Percentiles rank a stretch among this genome's conserved stretches.
Conservation (phyloP, 1,140 invertebrate genomes). For the Grapholita molesta region DNA sequence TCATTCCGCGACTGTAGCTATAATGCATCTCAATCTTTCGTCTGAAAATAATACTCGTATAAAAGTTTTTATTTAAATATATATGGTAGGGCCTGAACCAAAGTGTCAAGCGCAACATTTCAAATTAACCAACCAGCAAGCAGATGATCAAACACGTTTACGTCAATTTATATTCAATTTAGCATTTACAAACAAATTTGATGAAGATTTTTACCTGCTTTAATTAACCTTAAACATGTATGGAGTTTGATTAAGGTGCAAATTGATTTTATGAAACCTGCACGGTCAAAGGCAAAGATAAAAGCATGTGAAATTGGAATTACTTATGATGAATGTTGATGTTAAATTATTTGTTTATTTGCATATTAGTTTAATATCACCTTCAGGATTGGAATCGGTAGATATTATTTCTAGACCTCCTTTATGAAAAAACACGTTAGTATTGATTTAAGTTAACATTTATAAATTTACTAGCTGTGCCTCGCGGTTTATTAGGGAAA, state of each 20-base stretch:
- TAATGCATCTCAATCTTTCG: too few relatives aligned
- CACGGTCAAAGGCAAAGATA: not conserved
- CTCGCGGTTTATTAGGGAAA: too few relatives aligned
- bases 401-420: not conserved
- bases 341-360: not conserved
- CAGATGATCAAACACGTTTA: slow-evolving; percentile 13
- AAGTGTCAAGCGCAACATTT: slow-evolving; percentile 10
- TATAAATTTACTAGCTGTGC: too few relatives aligned
- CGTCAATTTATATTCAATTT: slow-evolving; percentile 16
- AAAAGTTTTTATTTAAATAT: not conserved
- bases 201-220: slow-evolving; percentile 5
- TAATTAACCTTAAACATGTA: slow-evolving; percentile 1
- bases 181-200: not conserved
- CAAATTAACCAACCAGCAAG: slow-evolving; percentile 13
- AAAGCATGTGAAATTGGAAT: not conserved
- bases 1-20: too few relatives aligned
- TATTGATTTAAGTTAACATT: too few relatives aligned
- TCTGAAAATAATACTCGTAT: too few relatives aligned
- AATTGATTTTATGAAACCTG: not conserved
- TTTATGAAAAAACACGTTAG: too few relatives aligned
- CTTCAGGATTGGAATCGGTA: not conserved
- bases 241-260: not conserved
- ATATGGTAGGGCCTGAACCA: not conserved
- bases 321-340: not conserved
- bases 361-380: not conserved